phyloP scores from a whole-genome alignment of 2,888 invertebrate species.

The Eremobia ochroleuca region DNA sequence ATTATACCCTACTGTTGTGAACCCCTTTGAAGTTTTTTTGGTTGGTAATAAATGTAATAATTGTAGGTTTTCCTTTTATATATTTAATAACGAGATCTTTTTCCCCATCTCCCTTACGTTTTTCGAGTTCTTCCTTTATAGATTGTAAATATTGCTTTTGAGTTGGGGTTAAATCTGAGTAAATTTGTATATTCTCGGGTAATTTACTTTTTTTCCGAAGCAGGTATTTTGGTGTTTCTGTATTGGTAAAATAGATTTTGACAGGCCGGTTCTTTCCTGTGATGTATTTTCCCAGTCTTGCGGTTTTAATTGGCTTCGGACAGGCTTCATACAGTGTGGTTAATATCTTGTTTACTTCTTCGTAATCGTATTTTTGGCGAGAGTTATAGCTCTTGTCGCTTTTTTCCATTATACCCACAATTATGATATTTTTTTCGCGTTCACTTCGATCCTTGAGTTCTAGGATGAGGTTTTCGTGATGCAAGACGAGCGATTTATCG shows the following conservation, averaged over 20 bases:
- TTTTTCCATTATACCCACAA: conserved; percentile 15
- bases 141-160: too few species aligned
- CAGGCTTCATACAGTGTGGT: background rate
- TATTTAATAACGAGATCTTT: too few species aligned
- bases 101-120: too few species aligned
- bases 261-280: background rate
- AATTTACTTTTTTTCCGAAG: background rate
- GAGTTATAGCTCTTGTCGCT: conserved; percentile 4
- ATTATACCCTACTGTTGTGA: too few species aligned
- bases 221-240: background rate
- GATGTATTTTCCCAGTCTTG: conserved; percentile 3
- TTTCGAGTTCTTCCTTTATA: too few species aligned
- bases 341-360: conserved; percentile 11
- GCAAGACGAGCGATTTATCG: conserved; percentile 11
- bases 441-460: conserved; percentile 26
- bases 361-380: conserved; percentile 1
- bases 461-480: conserved; percentile 30
- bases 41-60: background rate
- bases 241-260: background rate
- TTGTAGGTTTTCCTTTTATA: conserved; percentile 11
- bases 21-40: conserved; percentile 1
- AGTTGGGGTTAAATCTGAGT: conserved; percentile 8
- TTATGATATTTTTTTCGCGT: conserved; percentile 14
- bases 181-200: conserved; percentile 8
- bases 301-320: conserved; percentile 5